Evolutionary conservation across 1,140 invertebrate genomes (phyloP), one percentile per base, ranked within the genome.

Genomic region (Eriocheir sinensis): DNA sequence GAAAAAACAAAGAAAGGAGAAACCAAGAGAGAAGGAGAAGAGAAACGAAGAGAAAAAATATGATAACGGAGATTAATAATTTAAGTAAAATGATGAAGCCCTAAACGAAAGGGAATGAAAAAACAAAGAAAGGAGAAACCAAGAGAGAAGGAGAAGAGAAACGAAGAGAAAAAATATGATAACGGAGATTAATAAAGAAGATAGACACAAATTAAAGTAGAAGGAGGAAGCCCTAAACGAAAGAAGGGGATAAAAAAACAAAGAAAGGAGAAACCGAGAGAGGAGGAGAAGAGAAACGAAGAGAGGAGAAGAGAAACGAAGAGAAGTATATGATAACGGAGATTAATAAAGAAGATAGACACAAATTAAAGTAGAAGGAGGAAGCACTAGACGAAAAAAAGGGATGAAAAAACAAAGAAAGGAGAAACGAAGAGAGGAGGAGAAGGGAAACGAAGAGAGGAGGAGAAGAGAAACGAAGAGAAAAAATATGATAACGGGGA

Each of bases 321-420:
- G 48, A 53, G 48, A 1, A 21, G 12, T 9, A 53, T 2, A 53
- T 21, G 12, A 2, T 53, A 53, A 53, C 12, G 48, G 21, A 3
- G 48, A 53, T 53, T 21, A 53, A 53, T n/a, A 53, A 53, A 12
- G 48, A 53, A 17, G 21, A 53, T 53, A 2, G 48, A 53, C 12
- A 53, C 12, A 48, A 48, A 12, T 53, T 9, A 9, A 53, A 53
- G 48, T 53, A 9, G 48, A 3, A 53, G 48, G 48, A 53, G 21
- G 48, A 12, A 53, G 48, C 12, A 53, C 12, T 3, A 53, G 12
- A 53, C n/a, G n/a, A n/a, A n/a, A n/a, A n/a, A n/a, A 36, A 88
- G 85, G 38, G 85, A 88, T 30, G 38, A 36, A 88, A 36, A 88
- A 36, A 88, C 32, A 88, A 36, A 88, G 85, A 88, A 36, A 88